Percentiles rank a stretch among this genome's conserved stretches.
Evolutionary conservation across 2,888 invertebrate genomes (phyloP).

Genomic region (Geophilus truncorum): DNA sequence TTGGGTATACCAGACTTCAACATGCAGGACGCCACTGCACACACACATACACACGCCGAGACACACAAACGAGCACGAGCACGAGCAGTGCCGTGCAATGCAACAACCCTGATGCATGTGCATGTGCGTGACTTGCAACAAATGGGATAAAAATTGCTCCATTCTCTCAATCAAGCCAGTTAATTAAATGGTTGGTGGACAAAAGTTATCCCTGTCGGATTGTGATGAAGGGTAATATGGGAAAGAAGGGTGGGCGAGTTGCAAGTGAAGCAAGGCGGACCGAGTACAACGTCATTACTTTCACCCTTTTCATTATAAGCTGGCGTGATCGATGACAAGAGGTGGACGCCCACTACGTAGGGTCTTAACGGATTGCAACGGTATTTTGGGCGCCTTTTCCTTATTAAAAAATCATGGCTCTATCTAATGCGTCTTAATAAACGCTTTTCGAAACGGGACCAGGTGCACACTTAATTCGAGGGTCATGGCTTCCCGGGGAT

Average conservation of each 20-base stretch:
- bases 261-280: not conserved
- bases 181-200: conserved; percentile 4
- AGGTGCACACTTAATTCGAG: not conserved
- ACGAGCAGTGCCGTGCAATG: no score
- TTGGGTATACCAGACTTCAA: not conserved
- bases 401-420: not conserved
- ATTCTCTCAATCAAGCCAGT: not conserved
- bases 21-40: not conserved
- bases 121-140: conserved; percentile 5
- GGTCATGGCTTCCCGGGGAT: not conserved
- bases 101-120: no score
- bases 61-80: no score
- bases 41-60: not conserved
- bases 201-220: not conserved
- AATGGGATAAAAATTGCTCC: conserved; percentile 10
- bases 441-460: not conserved
- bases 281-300: not conserved
- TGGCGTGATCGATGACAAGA: not conserved
- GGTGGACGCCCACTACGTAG: not conserved
- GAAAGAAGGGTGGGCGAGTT: not conserved
- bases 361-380: not conserved
- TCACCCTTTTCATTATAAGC: conserved; percentile 5
- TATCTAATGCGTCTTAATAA: not conserved
- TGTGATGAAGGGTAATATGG: not conserved
- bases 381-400: not conserved